Evolutionary conservation across 92 coral and sea anemone species (phyloP).

Genomic region (Epizoanthus fatuus): DNA sequence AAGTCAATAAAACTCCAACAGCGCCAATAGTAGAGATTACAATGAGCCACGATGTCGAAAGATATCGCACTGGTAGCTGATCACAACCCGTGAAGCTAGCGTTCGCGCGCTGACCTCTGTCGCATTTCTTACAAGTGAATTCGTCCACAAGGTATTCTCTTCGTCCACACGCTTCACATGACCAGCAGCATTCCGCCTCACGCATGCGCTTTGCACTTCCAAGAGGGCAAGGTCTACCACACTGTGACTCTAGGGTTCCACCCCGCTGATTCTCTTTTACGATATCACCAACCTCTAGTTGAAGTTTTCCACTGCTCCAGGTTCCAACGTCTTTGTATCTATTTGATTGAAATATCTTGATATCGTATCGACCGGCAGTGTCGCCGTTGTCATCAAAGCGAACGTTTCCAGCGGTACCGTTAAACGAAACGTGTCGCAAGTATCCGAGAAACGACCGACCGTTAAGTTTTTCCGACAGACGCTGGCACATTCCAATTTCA

Average conservation of each 20-base stretch:
- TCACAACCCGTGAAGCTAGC: constrained; percentile 68
- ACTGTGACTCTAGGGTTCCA: constrained; percentile 63
- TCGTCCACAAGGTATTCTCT: constrained; percentile 70
- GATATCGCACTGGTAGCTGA: constrained; percentile 50
- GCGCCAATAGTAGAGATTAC: constrained; percentile 49
- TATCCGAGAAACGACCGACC: constrained; percentile 63
- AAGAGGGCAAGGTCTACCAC: constrained; percentile 77
- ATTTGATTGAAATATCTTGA: constrained; percentile 4
- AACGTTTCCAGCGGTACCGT: constrained; percentile 75
- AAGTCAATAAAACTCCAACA: constrained; percentile 71
- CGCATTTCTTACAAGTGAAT: constrained; percentile 76
- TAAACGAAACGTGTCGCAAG: constrained; percentile 76
- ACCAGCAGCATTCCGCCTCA: constrained; percentile 87
- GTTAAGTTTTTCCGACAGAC: constrained; percentile 53
- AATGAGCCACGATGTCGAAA: constrained; percentile 58
- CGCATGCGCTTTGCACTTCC: constrained; percentile 64
- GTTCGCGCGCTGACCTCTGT: constrained; percentile 67
- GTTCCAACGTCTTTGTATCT: constrained; percentile 60
- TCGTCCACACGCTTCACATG: constrained; percentile 73
- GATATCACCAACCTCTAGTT: neutral
- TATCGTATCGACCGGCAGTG: constrained; percentile 70
- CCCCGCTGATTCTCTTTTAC: neutral
- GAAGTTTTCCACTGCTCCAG: constrained; percentile 69
- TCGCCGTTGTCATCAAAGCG: constrained; percentile 77
- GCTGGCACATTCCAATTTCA: constrained; percentile 75